A percentile compares a stretch with the other conserved stretches of the same genome.
These are phyloP conservation scores for Tortricodes alternella DNA, from an alignment of 2,888 invertebrate genomes.

Conservation along the genomic window DNA sequence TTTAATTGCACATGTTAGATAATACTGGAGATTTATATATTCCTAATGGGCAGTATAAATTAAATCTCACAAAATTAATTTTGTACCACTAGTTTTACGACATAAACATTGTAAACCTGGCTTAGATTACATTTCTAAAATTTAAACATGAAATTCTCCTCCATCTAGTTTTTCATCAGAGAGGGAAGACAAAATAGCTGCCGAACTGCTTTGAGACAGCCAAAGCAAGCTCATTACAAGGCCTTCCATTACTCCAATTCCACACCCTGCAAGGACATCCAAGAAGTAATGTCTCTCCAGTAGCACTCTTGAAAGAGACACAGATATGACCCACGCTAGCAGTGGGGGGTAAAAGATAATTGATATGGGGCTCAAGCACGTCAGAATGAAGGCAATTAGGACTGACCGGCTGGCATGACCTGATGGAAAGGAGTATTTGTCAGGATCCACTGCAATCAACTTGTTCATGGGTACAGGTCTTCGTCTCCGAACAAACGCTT, in stretches of 20 bases:
- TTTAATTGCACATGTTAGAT: too few relatives aligned
- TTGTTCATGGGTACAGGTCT: constrained; percentile 89
- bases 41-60: too few relatives aligned
- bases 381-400: constrained; percentile 88
- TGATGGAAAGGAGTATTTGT: constrained; percentile 96
- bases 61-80: too few relatives aligned
- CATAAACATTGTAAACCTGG: too few relatives aligned
- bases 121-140: not conserved
- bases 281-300: constrained; percentile 93
- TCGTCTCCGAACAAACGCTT: constrained; percentile 89
- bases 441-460: constrained; percentile 89
- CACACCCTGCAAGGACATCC: constrained; percentile 90
- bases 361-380: constrained; percentile 84
- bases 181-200: constrained; percentile 82
- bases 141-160: constrained; percentile 86
- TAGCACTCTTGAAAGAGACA: constrained; percentile 91
- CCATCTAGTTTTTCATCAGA: constrained; percentile 87
- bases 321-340: constrained; percentile 88
- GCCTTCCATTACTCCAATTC: constrained; percentile 89
- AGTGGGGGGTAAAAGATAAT: constrained; percentile 84
- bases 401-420: constrained; percentile 95
- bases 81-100: too few relatives aligned
- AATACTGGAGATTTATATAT: too few relatives aligned
- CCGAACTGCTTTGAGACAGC: constrained; percentile 85
- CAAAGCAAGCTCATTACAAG: constrained; percentile 85